Evolutionary conservation across 1,140 invertebrate species (phyloP).

Genomic region (Metaphire vulgaris): DNA sequence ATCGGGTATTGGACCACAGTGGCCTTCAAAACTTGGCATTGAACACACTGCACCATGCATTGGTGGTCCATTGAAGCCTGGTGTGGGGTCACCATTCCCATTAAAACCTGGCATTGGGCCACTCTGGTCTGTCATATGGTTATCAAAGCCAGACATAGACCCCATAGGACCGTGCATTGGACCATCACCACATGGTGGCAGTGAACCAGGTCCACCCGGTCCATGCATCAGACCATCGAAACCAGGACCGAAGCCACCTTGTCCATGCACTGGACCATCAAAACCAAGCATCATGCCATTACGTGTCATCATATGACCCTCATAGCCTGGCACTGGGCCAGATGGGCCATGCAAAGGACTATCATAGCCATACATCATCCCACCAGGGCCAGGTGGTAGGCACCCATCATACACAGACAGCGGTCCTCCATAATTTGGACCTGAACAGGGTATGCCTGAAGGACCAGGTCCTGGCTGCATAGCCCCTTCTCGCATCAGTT

Average conservation of each 20-base stretch:
- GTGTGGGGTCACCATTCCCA: conserved; percentile 19
- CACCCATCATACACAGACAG: conserved; percentile 30
- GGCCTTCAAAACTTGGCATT: conserved; percentile 17
- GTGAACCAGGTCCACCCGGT: conserved; percentile 2
- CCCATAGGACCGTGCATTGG: background rate
- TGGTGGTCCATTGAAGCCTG: conserved; percentile 46
- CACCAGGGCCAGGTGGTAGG: conserved; percentile 31
- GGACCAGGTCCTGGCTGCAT: conserved; percentile 35
- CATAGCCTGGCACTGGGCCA: conserved; percentile 35
- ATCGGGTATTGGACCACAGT: conserved; percentile 13
- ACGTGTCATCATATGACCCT: conserved; percentile 1
- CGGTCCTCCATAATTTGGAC: conserved; percentile 35
- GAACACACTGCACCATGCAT: conserved; percentile 33
- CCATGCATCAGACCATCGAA: conserved; percentile 13
- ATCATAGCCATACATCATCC: conserved; percentile 35
- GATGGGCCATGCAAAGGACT: conserved; percentile 40
- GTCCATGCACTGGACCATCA: conserved; percentile 15
- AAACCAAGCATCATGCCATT: conserved; percentile 26
- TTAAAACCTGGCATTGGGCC: conserved; percentile 10
- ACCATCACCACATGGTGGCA: conserved; percentile 3
- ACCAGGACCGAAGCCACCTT: conserved; percentile 1
- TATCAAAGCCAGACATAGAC: background rate
- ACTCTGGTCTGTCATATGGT: background rate
- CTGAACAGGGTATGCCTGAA: conserved; percentile 35
- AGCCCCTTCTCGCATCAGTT: conserved; percentile 23